Percentiles rank a stretch among this genome's conserved stretches.
Conservation (phyloP, 2,888 invertebrate species). For the Meteorus colon region DNA sequence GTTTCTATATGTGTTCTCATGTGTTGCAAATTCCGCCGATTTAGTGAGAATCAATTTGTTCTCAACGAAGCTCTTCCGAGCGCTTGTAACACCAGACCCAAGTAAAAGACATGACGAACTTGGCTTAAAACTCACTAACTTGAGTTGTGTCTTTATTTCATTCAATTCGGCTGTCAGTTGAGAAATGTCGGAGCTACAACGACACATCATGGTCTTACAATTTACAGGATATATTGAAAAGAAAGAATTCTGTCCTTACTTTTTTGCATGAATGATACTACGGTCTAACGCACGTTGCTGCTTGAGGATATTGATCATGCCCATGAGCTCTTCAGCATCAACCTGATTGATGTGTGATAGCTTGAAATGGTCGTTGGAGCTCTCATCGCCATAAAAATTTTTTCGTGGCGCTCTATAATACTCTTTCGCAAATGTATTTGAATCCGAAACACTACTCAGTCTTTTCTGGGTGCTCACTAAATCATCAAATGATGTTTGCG, state of each 20-base stretch:
- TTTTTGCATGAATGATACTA: slow-evolving; percentile 17
- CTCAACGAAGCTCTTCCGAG: background rate
- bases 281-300: slow-evolving; percentile 17
- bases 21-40: background rate
- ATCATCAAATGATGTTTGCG: slow-evolving; percentile 4
- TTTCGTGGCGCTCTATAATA: background rate
- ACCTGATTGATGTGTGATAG: background rate
- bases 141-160: slow-evolving; percentile 38
- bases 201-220: background rate
- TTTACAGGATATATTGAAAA: background rate
- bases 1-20: background rate
- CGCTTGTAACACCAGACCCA: background rate
- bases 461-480: background rate
- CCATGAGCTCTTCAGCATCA: slow-evolving; percentile 27
- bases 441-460: slow-evolving; percentile 22
- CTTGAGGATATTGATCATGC: slow-evolving; percentile 20
- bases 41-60: background rate
- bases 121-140: background rate
- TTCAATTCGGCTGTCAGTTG: slow-evolving; percentile 43
- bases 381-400: slow-evolving; percentile 1
- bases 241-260: background rate
- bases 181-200: slow-evolving; percentile 45
- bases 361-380: slow-evolving; percentile 7
- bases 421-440: slow-evolving; percentile 19
- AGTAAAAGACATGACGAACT: background rate